Base-by-base conservation (phyloP, 2,113 vertebrate genomes). In the Pachycephala philippinensis region DNA sequence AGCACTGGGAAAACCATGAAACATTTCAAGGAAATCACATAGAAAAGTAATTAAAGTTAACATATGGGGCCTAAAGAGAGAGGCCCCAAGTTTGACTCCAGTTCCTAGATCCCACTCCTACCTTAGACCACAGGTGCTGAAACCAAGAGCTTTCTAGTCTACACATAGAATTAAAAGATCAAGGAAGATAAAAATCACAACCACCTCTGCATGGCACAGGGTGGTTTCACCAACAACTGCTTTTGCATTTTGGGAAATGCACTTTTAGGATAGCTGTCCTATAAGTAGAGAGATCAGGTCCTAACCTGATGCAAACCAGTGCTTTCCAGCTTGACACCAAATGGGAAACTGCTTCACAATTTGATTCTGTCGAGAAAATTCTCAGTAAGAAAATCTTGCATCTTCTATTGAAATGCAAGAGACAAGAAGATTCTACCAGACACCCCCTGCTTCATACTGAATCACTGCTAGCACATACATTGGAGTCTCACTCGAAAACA, bases 1-100 rank as follows among this genome's bases (percentile, higher is more conserved):
- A 88, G 79, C 50, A 74, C 31, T 39, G 52, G 59, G 52, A 54
- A 95, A 90, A 70, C 15, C 63, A 65, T 44, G 22, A 80, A 85
- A 53, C 37, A 27, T 84, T 74, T 86, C 45, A 84, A 84, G 42
- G 24, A 49, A 90, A 92, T 78, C 72, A 35, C 7, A 7, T 3
- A 71, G 37, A 81, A 81, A 85, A 91, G 33, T 56, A 71, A 81
- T 89, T 66, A 39, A 90, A 93, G 65, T 63, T 84, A 89, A 64
- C 23, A 56, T 6, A 39, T 8, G 16, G 69, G 87, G 52, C n/a
- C 75, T 72, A 42, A 88, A 76, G 35, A 87, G 39, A 87, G 37
- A 68, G 45, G 30, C 30, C 64, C 13, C 10, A 31, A 33, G 26
- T 72, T 60, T 84, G 33, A 68, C 28, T 66, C 9, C 39, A 61